A percentile compares a stretch with the other conserved stretches of the same genome.
phyloP scores from a whole-genome alignment of 2,888 invertebrate genomes.

The Drosophila siamana region DNA sequence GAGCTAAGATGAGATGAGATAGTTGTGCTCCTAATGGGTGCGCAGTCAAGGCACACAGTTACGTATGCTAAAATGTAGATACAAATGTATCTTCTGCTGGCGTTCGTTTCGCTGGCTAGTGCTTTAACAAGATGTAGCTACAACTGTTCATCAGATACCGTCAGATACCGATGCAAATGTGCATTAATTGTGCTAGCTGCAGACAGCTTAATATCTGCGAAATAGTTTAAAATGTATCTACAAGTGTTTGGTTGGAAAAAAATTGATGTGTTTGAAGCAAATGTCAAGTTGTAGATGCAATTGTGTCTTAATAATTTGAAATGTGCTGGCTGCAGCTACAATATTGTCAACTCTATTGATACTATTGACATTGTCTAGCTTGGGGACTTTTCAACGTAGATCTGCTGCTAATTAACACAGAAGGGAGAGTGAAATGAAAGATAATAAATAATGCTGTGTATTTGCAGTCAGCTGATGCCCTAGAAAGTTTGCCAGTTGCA shows the following conservation, averaged over 20 bases:
- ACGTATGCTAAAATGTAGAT: constrained; percentile 27
- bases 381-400: constrained; percentile 7
- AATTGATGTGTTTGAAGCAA: too few species aligned
- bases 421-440: constrained; percentile 11
- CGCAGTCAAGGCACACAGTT: constrained; percentile 21
- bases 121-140: not conserved
- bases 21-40: constrained; percentile 47
- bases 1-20: constrained; percentile 29
- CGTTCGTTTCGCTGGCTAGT: constrained; percentile 1
- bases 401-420: constrained; percentile 44
- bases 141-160: not conserved
- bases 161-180: not conserved
- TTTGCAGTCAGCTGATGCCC: constrained; percentile 46
- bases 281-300: too few species aligned
- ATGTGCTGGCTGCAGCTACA: too few species aligned
- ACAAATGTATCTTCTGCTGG: constrained; percentile 16
- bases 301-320: too few species aligned
- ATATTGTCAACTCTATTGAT: constrained; percentile 2
- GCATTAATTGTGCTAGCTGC: not conserved
- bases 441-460: constrained; percentile 13
- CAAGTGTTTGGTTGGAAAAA: too few species aligned
- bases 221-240: not conserved
- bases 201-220: too few species aligned
- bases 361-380: constrained; percentile 16
- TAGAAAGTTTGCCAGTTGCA: constrained; percentile 40